Evolutionary conservation across 1,140 invertebrate species (phyloP).

Genomic region (Onthophagus taurus): DNA sequence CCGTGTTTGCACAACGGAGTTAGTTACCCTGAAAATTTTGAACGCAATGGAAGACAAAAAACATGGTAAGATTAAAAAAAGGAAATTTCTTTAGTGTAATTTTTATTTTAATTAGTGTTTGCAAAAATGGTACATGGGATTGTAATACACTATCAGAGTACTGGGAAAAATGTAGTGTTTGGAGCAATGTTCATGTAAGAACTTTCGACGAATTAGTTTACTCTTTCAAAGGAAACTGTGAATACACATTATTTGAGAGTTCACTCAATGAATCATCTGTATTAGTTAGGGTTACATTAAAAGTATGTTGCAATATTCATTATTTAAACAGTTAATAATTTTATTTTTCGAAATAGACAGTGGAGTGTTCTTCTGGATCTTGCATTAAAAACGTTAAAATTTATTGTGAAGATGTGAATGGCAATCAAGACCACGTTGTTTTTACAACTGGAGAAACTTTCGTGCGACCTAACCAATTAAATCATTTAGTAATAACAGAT

Average conservation of each 20-base stretch:
- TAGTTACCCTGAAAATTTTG: slow-evolving; percentile 67
- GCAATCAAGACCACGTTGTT: too few relatives aligned
- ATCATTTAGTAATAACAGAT: too few relatives aligned
- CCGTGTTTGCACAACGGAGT: slow-evolving; percentile 81
- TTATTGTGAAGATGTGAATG: too few relatives aligned
- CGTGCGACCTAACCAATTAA: too few relatives aligned
- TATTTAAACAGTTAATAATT: too few relatives aligned
- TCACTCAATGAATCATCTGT: too few relatives aligned
- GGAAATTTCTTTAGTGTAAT: not conserved
- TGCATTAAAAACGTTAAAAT: too few relatives aligned
- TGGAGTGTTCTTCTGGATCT: too few relatives aligned
- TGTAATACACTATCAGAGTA: slow-evolving; percentile 57
- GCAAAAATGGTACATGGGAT: slow-evolving; percentile 56
- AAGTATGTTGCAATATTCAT: too few relatives aligned
- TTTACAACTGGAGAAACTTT: too few relatives aligned
- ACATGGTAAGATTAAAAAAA: slow-evolving; percentile 51
- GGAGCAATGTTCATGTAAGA: slow-evolving; percentile 80
- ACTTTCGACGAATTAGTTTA: slow-evolving; percentile 77
- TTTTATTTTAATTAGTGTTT: slow-evolving; percentile 42
- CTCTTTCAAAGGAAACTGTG: slow-evolving; percentile 82
- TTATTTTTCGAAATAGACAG: too few relatives aligned
- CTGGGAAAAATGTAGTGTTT: slow-evolving; percentile 62
- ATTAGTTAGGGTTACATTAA: too few relatives aligned
- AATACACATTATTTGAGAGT: slow-evolving; percentile 76
- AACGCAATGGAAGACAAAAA: slow-evolving; percentile 73